Evolutionary conservation across 2,888 invertebrate genomes (phyloP).

Genomic region (Sarcophaga carnaria): DNA sequence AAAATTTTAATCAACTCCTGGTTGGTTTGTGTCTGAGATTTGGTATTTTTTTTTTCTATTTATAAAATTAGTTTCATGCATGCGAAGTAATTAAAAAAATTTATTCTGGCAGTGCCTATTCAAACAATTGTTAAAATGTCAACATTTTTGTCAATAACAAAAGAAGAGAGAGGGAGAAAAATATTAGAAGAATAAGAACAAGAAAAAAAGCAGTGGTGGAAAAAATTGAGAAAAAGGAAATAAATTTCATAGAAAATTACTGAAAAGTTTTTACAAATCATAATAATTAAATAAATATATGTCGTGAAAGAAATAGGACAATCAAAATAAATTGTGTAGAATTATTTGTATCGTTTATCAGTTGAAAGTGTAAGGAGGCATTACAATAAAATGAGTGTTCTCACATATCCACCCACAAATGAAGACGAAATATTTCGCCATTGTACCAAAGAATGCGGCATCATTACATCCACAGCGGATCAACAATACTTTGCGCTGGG

Average conservation of each 20-base stretch:
- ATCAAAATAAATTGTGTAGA: constrained; percentile 20
- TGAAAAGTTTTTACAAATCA: constrained; percentile 38
- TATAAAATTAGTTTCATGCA: neutral
- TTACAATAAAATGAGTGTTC: constrained; percentile 74
- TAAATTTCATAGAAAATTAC: constrained; percentile 38
- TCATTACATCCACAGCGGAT: constrained; percentile 78
- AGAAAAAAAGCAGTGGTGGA: constrained; percentile 53
- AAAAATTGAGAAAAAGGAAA: constrained; percentile 43
- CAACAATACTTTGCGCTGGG: constrained; percentile 78
- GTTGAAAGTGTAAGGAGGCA: neutral
- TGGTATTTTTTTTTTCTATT: neutral
- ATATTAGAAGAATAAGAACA: constrained; percentile 51
- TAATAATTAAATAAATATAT: constrained; percentile 40
- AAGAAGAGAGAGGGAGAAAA: constrained; percentile 28
- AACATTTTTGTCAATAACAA: constrained; percentile 55
- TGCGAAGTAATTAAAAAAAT: neutral
- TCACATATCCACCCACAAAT: constrained; percentile 77
- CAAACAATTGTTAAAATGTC: constrained; percentile 39
- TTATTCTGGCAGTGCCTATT: constrained; percentile 31
- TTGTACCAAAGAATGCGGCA: constrained; percentile 78
- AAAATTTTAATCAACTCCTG: too few relatives aligned
- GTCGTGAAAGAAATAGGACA: constrained; percentile 37
- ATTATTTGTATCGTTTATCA: neutral
- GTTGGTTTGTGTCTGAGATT: too few relatives aligned
- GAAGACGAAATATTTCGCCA: constrained; percentile 78